These are phyloP conservation scores for Bufo gargarizans DNA, from an alignment of 2,113 vertebrate genomes.

Conservation along the genomic window DNA sequence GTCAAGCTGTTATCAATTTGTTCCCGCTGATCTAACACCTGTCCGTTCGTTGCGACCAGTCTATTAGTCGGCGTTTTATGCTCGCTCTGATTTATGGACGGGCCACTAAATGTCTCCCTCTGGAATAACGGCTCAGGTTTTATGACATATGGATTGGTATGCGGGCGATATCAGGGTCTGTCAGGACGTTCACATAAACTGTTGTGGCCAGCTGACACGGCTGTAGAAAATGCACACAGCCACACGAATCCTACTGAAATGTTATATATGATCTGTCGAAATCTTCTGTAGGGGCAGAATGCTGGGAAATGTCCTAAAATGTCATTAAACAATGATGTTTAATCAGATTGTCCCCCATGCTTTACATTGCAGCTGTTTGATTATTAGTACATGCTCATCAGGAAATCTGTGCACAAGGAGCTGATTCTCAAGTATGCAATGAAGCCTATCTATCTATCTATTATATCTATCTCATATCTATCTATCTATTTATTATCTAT, in stretches of 20 bases:
- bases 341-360: too few species aligned
- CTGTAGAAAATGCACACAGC: background rate
- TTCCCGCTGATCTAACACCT: conserved; percentile 38
- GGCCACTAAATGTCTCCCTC: conserved; percentile 2
- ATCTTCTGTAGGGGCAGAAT: background rate
- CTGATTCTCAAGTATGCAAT: too few species aligned
- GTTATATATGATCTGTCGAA: background rate
- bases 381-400: too few species aligned
- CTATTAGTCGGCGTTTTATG: conserved; percentile 31
- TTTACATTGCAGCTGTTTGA: too few species aligned
- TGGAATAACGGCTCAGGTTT: conserved; percentile 21
- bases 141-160: conserved; percentile 38
- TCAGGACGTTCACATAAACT: conserved; percentile 9
- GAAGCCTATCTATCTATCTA: too few species aligned
- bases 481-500: too few species aligned
- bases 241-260: background rate
- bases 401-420: too few species aligned
- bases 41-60: conserved; percentile 18
- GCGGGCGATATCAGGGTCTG: conserved; percentile 7
- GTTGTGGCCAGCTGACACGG: background rate
- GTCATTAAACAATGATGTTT: too few species aligned
- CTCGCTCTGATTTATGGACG: conserved; percentile 25
- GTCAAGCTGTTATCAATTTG: conserved; percentile 29
- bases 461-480: too few species aligned
- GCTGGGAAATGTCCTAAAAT: background rate